Evolutionary conservation across 1,140 invertebrate species (phyloP), one percentile per base, ranked within the genome.

Genomic region (Pseudomyrmex dendroicus): DNA sequence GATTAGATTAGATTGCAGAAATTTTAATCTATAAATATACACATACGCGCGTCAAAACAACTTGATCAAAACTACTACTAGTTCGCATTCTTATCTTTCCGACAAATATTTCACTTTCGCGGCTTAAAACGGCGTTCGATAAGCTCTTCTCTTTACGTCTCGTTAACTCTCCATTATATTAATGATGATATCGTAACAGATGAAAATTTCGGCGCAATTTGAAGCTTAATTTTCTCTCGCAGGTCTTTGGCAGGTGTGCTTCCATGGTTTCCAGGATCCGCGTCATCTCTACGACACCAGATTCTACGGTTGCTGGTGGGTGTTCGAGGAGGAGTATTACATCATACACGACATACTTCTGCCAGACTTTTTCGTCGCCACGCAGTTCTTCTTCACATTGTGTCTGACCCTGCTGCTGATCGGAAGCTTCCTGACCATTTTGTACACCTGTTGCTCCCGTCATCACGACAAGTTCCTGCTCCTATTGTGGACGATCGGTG

Each of bases 231-330:
- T 46, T 64, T 85, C 7, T 35, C 12, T 96, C 95, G 59, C 92
- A 98, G 98, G 98, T 63, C 94, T 99, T n/a, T 99, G 98, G 98
- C 96, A 98, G 92, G 97, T 98, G 0, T 99, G 98, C 92, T 98
- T 99, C 84, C 95, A 96, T 87, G 95, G 96, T 48, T 98, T 98
- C 92, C 95, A 96, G 93, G 97, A 98, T 90, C 95, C 96, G 10
- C 95, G 95, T 84, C 97, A 98, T 91, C 96, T 96, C 88, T 97
- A 97, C 90, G 98, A 98, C 85, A 96, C 95, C 3, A 94, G 95
- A 68, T 98, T 98, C 89, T 95, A 94, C 50, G 97, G 97, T 0
- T 99, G 98, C 91, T 97, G 98, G 96, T 99, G 98, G 97, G 96
- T 99, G 35, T 98, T 98, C 90, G 97, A 98, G 94, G 98, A 98